phyloP scores from a whole-genome alignment of 2,797 vertebrate species.

The Micropoecilia bifurca region DNA sequence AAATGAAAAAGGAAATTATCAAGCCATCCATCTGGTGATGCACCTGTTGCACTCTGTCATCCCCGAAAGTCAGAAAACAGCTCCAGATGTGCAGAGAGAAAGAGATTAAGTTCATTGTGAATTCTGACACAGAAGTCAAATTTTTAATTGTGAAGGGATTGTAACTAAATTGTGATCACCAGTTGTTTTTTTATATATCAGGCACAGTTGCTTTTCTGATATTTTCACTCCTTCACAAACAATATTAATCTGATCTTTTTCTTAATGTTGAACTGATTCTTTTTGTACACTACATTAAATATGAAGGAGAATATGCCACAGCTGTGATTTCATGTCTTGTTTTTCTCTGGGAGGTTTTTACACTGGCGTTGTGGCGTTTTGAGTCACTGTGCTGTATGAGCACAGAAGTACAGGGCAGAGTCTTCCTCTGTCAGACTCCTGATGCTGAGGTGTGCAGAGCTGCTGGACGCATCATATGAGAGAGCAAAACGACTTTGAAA shows the following conservation, averaged over 20 bases:
- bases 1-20: not conserved
- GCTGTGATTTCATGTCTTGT: not conserved
- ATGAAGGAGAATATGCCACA: not conserved
- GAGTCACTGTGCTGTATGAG: slow-evolving; percentile 4
- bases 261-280: not conserved
- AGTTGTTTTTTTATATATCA: not conserved
- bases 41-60: not conserved
- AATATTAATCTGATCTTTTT: not conserved
- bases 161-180: not conserved
- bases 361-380: not conserved
- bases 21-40: slow-evolving; percentile 5
- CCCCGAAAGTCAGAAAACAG: not conserved
- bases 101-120: not conserved
- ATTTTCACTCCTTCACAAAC: not conserved
- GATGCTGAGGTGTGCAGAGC: not conserved
- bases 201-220: not conserved
- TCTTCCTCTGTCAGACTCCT: not conserved
- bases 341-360: not conserved
- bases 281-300: not conserved
- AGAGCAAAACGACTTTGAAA: not conserved
- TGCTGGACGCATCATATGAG: not conserved
- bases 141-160: not conserved
- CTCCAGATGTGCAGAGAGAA: not conserved
- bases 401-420: slow-evolving; percentile 4
- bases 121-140: not conserved